phyloP scores from a whole-genome alignment of 2,113 vertebrate species.

The Sakesphorus luctuosus region DNA sequence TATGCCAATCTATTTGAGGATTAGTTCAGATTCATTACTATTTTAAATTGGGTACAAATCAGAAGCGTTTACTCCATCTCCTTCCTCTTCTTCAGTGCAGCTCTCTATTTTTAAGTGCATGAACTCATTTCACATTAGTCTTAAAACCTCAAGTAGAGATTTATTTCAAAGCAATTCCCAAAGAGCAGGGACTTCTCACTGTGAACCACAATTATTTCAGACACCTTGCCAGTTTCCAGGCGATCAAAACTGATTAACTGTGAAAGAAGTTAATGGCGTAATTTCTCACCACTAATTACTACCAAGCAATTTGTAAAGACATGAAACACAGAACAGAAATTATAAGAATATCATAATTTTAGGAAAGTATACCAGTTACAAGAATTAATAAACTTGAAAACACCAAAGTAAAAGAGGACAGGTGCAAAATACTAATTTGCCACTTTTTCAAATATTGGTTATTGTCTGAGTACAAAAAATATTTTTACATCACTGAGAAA shows the following conservation, averaged over 20 bases:
- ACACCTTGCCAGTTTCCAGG: not conserved
- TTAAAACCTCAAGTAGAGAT: not conserved
- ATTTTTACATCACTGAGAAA: not conserved
- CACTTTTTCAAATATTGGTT: not conserved
- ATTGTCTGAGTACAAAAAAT: not conserved
- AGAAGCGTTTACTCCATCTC: not conserved
- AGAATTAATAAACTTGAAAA: not conserved
- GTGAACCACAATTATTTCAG: not conserved
- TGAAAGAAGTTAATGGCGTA: not conserved
- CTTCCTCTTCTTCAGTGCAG: not conserved
- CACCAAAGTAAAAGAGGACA: not conserved
- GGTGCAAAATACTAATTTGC: not conserved
- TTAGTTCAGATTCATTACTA: not conserved
- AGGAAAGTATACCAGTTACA: not conserved
- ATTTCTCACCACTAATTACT: not conserved
- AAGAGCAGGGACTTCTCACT: not conserved
- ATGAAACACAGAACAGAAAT: not conserved
- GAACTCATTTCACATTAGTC: not conserved
- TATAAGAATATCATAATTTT: accelerated
- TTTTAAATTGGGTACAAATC: not conserved
- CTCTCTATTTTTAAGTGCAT: not conserved
- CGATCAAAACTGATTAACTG: not conserved
- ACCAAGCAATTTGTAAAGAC: not conserved
- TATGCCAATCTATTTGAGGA: accelerated
- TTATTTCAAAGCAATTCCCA: not conserved